phyloP scores from a whole-genome alignment of 2,113 vertebrate species.

The Promerops cafer region DNA sequence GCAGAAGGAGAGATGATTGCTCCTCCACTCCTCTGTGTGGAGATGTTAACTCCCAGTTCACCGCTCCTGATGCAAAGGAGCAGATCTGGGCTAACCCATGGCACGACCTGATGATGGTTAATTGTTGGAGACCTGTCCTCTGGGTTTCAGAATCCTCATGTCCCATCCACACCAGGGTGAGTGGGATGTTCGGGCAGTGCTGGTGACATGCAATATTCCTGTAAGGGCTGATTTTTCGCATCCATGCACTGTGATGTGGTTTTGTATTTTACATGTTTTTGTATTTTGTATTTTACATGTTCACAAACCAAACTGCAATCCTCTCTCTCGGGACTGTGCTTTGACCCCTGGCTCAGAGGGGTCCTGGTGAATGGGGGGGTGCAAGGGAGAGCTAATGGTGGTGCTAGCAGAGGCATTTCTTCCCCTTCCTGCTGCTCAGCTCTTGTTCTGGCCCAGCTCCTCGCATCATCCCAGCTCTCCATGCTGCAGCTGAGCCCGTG shows the following conservation, averaged over 20 bases:
- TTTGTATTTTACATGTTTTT: background rate
- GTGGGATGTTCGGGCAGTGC: background rate
- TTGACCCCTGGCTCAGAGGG: background rate
- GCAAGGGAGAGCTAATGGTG: rapidly evolving
- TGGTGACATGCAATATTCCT: background rate
- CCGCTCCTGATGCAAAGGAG: rapidly evolving
- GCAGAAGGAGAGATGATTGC: background rate
- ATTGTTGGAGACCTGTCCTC: background rate
- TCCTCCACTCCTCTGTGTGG: background rate
- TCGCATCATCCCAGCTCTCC: background rate
- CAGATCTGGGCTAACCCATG: background rate
- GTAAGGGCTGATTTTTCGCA: background rate
- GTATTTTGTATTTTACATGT: background rate
- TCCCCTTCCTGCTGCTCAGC: background rate
- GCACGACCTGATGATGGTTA: background rate
- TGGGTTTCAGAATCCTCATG: background rate
- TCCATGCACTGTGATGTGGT: rapidly evolving
- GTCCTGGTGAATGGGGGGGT: background rate
- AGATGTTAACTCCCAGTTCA: background rate
- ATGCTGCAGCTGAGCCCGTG: background rate
- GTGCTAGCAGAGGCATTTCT: background rate
- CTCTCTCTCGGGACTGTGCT: background rate
- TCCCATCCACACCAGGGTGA: rapidly evolving
- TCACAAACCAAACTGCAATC: background rate
- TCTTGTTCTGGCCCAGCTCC: background rate